A percentile compares a stretch with the other conserved stretches of the same genome.
Evolutionary conservation across 2,888 invertebrate genomes (phyloP).

Genomic region (Disparrhopalites patrizii): DNA sequence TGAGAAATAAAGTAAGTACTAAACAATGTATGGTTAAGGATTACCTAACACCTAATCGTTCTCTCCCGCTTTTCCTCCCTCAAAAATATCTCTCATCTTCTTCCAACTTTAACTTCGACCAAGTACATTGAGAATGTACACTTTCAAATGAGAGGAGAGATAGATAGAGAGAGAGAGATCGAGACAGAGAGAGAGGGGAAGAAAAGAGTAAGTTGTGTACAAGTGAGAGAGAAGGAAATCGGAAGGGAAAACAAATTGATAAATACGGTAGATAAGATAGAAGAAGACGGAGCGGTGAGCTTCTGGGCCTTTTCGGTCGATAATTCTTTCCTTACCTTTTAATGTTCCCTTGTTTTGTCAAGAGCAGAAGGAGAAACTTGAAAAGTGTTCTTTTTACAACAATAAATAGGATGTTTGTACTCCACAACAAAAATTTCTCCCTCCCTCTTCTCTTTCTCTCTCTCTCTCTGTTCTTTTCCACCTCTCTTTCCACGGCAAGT

Average conservation of each 20-base stretch:
- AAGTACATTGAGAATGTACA: too few relatives aligned
- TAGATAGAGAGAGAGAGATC: neutral
- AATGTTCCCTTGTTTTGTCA: conserved; percentile 14
- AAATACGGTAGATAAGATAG: conserved; percentile 23
- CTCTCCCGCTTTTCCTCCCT: too few relatives aligned
- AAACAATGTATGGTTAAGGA: neutral
- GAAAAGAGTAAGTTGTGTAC: neutral
- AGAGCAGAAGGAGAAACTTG: neutral
- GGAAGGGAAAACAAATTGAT: conserved; percentile 29
- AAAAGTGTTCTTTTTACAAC: neutral
- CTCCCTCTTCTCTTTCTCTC: neutral
- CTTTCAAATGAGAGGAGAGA: neutral
- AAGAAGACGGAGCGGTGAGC: conserved; percentile 17
- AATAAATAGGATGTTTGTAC: conserved; percentile 6
- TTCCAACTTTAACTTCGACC: too few relatives aligned
- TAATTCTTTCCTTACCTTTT: conserved; percentile 18
- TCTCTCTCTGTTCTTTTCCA: neutral
- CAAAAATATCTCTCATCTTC: too few relatives aligned
- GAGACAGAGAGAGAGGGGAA: neutral
- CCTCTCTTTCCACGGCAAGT: neutral
- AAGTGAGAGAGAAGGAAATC: conserved; percentile 13
- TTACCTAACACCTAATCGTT: too few relatives aligned
- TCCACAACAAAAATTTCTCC: neutral
- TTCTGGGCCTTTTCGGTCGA: conserved; percentile 2
- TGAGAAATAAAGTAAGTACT: neutral